phyloP scores from a whole-genome alignment of 2,797 vertebrate genomes.

The Nasua narica region DNA sequence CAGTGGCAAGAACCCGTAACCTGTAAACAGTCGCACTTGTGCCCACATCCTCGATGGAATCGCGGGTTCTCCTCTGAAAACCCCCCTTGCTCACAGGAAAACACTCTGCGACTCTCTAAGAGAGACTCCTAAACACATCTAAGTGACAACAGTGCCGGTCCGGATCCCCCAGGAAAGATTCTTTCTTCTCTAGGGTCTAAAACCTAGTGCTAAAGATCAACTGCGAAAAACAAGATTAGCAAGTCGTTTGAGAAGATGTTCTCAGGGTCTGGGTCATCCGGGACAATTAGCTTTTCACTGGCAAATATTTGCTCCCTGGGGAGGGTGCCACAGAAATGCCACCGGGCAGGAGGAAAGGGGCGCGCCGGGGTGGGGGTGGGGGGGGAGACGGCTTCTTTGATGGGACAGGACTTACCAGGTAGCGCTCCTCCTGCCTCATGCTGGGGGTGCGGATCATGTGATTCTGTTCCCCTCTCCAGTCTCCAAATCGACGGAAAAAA shows the following conservation, averaged over 20 bases:
- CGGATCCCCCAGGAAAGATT: background rate
- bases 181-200: background rate
- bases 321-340: background rate
- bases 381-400: background rate
- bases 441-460: constrained; percentile 97
- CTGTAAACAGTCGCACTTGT: rapidly evolving
- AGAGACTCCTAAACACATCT: background rate
- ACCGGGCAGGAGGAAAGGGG: background rate
- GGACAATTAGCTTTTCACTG: background rate
- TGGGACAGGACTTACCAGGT: constrained; percentile 89
- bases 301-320: background rate
- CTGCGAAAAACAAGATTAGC: background rate
- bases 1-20: background rate
- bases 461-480: constrained; percentile 99
- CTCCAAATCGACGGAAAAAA: constrained; percentile 98
- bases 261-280: background rate
- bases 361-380: background rate
- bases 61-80: background rate
- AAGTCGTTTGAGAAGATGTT: background rate
- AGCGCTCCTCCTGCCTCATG: constrained; percentile 99
- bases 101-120: background rate
- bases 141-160: background rate
- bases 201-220: background rate
- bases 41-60: background rate
- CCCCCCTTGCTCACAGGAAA: background rate